Evolutionary conservation across 2,113 vertebrate species (phyloP), one percentile per base, ranked within the genome.

Genomic region (Scatophagus argus): DNA sequence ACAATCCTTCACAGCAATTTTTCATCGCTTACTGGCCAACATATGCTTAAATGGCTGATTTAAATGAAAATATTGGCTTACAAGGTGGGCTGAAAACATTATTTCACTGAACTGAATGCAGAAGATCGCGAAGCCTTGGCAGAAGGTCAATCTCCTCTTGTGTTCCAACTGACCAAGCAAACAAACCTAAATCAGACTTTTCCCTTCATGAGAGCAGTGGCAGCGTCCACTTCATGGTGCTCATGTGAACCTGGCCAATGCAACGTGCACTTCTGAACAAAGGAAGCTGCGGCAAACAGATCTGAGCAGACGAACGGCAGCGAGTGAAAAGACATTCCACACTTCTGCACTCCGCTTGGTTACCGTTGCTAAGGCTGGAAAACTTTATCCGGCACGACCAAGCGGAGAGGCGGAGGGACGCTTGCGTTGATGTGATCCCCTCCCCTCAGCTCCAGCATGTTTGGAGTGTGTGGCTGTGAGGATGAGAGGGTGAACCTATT

Each of bases 351-450:
- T 68, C 39, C 67, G 5, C 79, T 44, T 89, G 82, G 86, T 87
- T 89, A 87, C 84, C 62, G 86, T 87, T 88, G 90, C 88, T 88
- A 87, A 66, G 67, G 74, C 72, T 79, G 80, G 65, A 77, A 82
- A 87, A 88, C 77, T 71, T 88, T 77, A 70, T 68, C 65, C 76
- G 49, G 43, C 67, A 46, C 21, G 16, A 47, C n/a, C 63, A 46
- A n/a, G n/a, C n/a, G n/a, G n/a, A n/a, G 55, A 23, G 17, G 58
- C 74, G 34, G 47, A 67, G 73, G 25, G 67, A 74, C 29, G 34
- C 36, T 55, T 11, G 52, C 7, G 36, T 59, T 31, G 36, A 10
- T 55, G n/a, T 31, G 58, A 49, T 56, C 68, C 58, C 58, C 3
- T n/a, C 32, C 19, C 43, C 29, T 79, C 68, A n/a, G 59, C 56